Conservation (phyloP, 2,113 vertebrate species). For the Guaruba guarouba region DNA sequence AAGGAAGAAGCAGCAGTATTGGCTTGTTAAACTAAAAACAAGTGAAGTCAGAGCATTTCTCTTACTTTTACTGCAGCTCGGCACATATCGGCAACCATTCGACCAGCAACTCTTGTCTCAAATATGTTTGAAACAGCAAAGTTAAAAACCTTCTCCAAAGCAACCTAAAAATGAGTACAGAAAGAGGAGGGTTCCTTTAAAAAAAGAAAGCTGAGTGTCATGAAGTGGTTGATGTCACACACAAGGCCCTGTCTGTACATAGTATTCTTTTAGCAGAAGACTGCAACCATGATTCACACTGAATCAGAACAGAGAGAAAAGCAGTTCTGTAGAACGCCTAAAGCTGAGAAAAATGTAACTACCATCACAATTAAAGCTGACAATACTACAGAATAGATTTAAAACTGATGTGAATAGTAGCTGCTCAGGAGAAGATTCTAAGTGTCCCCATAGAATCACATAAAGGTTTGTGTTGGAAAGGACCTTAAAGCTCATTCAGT, state of each 20-base stretch:
- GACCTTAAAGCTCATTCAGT: background rate
- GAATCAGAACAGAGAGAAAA: background rate
- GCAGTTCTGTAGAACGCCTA: background rate
- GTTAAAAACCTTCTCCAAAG: slow-evolving; percentile 95
- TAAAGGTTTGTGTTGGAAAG: background rate
- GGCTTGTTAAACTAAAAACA: background rate
- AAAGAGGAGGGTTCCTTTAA: background rate
- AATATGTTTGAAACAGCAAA: slow-evolving; percentile 98
- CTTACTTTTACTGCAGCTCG: slow-evolving; percentile 92
- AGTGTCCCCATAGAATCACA: background rate
- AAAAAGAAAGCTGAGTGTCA: background rate
- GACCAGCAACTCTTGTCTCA: slow-evolving; percentile 94
- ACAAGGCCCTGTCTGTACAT: background rate
- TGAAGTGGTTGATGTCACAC: background rate
- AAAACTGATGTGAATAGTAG: background rate
- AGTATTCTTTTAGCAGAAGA: background rate
- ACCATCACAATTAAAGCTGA: background rate
- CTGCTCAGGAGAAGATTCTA: too few species aligned
- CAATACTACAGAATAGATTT: background rate
- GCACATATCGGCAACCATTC: slow-evolving; percentile 98
- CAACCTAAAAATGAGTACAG: slow-evolving; percentile 79
- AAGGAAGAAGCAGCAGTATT: background rate
- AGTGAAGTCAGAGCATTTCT: background rate
- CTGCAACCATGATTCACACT: background rate
- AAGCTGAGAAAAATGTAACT: background rate